A percentile compares a stretch with the other conserved stretches of the same genome.
phyloP scores from a whole-genome alignment of 2,888 invertebrate species.

The Siphonodentalium dalli region DNA sequence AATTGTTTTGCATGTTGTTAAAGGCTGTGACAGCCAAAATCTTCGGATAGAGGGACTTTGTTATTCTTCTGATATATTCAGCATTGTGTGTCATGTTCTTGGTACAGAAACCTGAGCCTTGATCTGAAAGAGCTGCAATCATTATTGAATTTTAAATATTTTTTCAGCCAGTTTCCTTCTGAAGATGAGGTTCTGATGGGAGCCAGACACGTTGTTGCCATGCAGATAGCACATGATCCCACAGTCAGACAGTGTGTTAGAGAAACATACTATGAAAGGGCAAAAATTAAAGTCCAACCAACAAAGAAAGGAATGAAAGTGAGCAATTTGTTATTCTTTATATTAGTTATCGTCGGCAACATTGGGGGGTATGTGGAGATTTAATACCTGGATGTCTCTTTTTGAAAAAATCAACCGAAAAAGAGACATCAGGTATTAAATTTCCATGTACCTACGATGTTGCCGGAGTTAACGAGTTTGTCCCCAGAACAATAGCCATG shows the following conservation, averaged over 20 bases:
- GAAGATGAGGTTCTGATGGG: slow-evolving; percentile 87
- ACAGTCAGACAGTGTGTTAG: slow-evolving; percentile 83
- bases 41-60: not conserved
- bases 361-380: too few relatives aligned
- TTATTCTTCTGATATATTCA: not conserved
- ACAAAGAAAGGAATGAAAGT: slow-evolving; percentile 87
- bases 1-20: too few relatives aligned
- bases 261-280: slow-evolving; percentile 84
- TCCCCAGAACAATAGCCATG: too few relatives aligned
- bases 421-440: too few relatives aligned
- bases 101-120: too few relatives aligned
- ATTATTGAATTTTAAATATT: too few relatives aligned
- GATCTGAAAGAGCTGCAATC: too few relatives aligned
- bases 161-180: slow-evolving; percentile 72
- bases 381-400: too few relatives aligned
- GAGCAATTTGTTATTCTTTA: slow-evolving; percentile 7
- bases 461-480: too few relatives aligned
- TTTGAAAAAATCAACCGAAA: too few relatives aligned
- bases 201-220: slow-evolving; percentile 91
- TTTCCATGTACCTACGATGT: too few relatives aligned
- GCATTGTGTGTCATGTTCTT: not conserved
- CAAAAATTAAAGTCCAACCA: slow-evolving; percentile 80
- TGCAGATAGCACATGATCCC: slow-evolving; percentile 91
- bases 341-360: too few relatives aligned
- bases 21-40: not conserved